phyloP scores from a whole-genome alignment of 2,113 vertebrate genomes.

The Hylia prasina region DNA sequence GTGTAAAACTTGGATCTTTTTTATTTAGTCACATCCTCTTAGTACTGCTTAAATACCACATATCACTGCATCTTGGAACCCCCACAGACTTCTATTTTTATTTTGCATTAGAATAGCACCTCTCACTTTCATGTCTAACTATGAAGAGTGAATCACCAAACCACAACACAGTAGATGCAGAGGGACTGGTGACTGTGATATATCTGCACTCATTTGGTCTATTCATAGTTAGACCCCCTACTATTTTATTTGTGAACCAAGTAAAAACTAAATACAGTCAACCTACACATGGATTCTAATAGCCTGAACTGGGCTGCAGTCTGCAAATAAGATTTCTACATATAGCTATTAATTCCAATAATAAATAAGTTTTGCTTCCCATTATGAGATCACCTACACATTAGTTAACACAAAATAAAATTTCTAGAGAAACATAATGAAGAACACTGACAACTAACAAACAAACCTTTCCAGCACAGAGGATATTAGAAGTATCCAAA shows the following conservation, averaged over 20 bases:
- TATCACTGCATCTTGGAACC: not conserved
- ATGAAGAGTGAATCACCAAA: not conserved
- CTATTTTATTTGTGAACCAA: not conserved
- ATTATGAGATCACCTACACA: not conserved
- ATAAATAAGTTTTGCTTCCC: not conserved
- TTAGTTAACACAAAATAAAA: not conserved
- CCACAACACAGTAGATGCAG: not conserved
- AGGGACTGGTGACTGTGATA: not conserved
- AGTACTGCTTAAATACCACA: not conserved
- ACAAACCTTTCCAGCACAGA: constrained; percentile 92
- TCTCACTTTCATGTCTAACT: not conserved
- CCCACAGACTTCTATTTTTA: not conserved
- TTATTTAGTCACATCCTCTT: not conserved
- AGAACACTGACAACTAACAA: not conserved
- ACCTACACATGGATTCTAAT: not conserved
- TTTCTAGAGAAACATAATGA: not conserved
- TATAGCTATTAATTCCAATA: not conserved
- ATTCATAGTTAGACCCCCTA: not conserved
- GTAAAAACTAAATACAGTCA: not conserved
- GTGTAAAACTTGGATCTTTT: not conserved
- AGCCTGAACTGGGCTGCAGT: not conserved
- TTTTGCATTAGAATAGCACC: not conserved
- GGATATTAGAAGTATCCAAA: constrained; percentile 89
- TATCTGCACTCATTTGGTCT: not conserved
- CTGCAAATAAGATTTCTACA: not conserved